A percentile compares a stretch with the other conserved stretches of the same genome.
Evolutionary conservation across 2,888 invertebrate species (phyloP).

Genomic region (Noctua janthe): DNA sequence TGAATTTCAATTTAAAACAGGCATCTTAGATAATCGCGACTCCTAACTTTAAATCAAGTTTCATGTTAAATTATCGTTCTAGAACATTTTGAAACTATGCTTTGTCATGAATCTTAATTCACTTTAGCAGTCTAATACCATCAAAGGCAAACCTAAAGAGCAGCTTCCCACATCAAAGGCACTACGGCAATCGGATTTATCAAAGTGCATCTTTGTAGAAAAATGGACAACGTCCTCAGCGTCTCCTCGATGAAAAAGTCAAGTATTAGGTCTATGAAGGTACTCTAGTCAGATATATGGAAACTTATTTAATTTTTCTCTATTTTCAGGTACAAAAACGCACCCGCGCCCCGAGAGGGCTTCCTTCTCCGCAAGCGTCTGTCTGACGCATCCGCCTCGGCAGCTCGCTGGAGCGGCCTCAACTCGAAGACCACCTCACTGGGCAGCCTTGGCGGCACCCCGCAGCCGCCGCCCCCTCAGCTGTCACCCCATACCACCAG

Average conservation of each 20-base stretch:
- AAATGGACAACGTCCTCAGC: background rate
- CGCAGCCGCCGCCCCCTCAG: conserved; percentile 90
- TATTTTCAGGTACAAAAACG: conserved; percentile 90
- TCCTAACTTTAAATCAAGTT: conserved; percentile 1
- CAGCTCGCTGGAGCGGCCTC: conserved; percentile 91
- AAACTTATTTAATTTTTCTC: background rate
- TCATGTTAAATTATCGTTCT: conserved; percentile 9
- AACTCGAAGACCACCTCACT: conserved; percentile 97
- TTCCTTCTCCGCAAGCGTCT: conserved; percentile 95
- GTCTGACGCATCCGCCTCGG: conserved; percentile 92
- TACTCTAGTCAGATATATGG: background rate
- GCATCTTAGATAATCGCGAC: background rate
- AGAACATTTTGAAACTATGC: conserved; percentile 14
- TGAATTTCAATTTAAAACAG: conserved; percentile 17
- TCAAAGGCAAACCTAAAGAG: conserved; percentile 5
- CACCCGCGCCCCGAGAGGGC: conserved; percentile 94
- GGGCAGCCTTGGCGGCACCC: conserved; percentile 92
- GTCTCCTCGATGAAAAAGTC: background rate
- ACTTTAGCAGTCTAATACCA: background rate
- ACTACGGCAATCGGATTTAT: background rate
- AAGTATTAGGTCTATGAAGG: background rate
- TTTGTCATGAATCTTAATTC: conserved; percentile 8
- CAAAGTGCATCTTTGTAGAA: background rate
- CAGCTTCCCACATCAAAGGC: background rate
- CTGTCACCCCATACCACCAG: conserved; percentile 88